Conservation (phyloP, 2,113 vertebrate species). For the Platysternon megacephalum region DNA sequence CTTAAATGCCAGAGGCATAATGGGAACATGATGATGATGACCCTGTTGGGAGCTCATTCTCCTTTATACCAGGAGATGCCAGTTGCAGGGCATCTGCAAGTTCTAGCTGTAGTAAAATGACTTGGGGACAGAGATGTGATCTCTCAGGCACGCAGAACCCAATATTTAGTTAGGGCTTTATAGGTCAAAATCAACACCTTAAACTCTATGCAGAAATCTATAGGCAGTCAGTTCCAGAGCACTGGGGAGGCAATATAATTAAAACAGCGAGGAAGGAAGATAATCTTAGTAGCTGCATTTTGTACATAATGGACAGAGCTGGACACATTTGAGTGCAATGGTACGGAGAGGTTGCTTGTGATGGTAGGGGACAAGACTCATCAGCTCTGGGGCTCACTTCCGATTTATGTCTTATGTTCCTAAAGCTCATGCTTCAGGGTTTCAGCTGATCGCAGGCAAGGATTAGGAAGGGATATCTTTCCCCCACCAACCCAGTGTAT, state of each 20-base stretch:
- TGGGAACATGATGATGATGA: background rate
- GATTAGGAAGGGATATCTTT: too few species aligned
- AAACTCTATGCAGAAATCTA: background rate
- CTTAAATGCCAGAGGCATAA: too few species aligned
- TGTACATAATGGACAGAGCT: rapidly evolving
- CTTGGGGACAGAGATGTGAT: background rate
- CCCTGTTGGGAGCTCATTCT: background rate
- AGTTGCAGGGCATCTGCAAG: background rate
- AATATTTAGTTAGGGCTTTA: background rate
- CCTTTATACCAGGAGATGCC: background rate
- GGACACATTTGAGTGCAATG: too few species aligned
- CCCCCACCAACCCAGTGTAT: too few species aligned
- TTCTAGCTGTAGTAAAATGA: background rate
- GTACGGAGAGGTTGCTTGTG: too few species aligned
- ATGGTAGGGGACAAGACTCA: too few species aligned
- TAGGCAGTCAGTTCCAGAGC: background rate
- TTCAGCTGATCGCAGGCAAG: too few species aligned
- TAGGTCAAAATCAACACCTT: rapidly evolving
- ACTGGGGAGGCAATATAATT: background rate
- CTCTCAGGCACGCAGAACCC: background rate
- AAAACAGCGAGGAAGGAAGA: background rate
- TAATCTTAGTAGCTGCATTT: background rate
- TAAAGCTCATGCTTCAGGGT: too few species aligned
- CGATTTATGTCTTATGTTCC: too few species aligned
- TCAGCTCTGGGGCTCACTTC: too few species aligned